These are phyloP conservation scores for Tenebrio molitor DNA, from an alignment of 1,140 invertebrate species.

Conservation along the genomic window DNA sequence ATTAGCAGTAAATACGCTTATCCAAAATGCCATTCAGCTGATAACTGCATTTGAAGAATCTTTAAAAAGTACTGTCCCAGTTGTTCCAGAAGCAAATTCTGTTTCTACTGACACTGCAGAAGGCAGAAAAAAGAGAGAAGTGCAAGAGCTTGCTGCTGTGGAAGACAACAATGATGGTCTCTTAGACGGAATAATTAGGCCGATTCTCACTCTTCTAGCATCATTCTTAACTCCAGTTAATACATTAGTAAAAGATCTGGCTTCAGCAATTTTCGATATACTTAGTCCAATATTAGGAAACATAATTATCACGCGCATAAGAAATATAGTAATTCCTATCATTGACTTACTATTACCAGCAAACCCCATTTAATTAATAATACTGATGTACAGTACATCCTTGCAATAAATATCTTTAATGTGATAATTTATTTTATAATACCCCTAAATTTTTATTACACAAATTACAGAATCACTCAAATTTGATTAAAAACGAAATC, in stretches of 20 bases:
- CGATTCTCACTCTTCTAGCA: not conserved
- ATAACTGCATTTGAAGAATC: no score
- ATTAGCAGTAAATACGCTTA: no score
- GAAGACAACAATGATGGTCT: not conserved
- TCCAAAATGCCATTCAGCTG: no score
- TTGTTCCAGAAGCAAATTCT: not conserved
- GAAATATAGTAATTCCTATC: not conserved
- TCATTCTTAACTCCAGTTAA: not conserved
- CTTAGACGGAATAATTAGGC: not conserved
- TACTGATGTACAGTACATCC: no score
- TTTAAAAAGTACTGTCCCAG: no score
- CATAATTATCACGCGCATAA: not conserved
- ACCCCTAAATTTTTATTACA: no score
- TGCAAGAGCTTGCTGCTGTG: not conserved
- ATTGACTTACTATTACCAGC: slow-evolving; percentile 11
- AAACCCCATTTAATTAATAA: not conserved
- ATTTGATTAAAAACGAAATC: no score
- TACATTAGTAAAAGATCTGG: not conserved
- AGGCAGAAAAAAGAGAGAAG: not conserved
- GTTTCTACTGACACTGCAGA: not conserved
- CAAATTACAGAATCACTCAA: no score
- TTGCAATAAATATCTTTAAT: no score
- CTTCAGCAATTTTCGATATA: not conserved
- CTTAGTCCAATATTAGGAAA: not conserved
- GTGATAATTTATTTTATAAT: no score